Percentiles rank a stretch among this genome's conserved stretches.
Conservation (phyloP, 2,113 vertebrate species). For the Pycnonotus jocosus region DNA sequence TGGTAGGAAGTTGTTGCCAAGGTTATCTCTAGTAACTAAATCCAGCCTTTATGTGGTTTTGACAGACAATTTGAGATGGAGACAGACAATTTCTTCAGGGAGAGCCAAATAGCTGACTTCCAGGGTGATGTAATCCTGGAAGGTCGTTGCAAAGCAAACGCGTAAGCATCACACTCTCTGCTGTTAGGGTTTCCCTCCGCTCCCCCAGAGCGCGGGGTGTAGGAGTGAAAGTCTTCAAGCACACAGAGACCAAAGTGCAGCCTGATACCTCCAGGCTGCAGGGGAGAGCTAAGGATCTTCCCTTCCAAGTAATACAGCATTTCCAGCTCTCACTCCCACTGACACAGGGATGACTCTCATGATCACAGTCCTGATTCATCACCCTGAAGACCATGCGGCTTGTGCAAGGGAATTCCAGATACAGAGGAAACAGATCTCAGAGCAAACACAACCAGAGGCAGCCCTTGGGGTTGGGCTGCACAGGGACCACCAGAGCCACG, state of each 20-base stretch:
- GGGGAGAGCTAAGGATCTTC: not conserved
- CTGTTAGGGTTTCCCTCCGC: rapidly evolving
- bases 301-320: not conserved
- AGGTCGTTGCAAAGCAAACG: not conserved
- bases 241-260: not conserved
- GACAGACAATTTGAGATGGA: slow-evolving; percentile 27
- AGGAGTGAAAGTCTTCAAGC: not conserved
- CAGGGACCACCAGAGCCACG: rapidly evolving
- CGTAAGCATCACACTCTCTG: rapidly evolving
- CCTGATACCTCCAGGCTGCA: not conserved
- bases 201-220: not conserved
- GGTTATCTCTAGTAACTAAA: slow-evolving; percentile 6
- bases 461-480: not conserved
- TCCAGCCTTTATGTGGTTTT: slow-evolving; percentile 9
- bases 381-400: not conserved
- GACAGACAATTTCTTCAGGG: not conserved
- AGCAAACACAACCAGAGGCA: not conserved
- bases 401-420: not conserved
- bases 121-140: not conserved
- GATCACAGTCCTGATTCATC: not conserved
- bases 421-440: not conserved
- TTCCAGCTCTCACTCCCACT: not conserved
- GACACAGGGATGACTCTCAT: not conserved
- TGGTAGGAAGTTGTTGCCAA: not conserved
- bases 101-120: not conserved